Evolutionary conservation across 2,113 vertebrate species (phyloP).

Genomic region (Campylomormyrus tamandua): DNA sequence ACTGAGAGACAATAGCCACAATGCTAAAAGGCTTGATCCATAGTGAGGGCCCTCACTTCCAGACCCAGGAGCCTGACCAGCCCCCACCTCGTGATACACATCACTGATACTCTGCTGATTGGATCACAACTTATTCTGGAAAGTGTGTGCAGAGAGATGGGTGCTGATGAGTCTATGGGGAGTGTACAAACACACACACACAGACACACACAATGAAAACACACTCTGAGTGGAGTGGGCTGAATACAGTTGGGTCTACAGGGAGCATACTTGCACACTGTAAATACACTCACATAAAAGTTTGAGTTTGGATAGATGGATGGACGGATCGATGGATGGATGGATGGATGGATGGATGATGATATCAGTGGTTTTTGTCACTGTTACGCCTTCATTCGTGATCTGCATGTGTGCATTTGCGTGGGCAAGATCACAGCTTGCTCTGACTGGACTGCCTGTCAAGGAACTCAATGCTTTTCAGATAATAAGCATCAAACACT

Average conservation of each 20-base stretch:
- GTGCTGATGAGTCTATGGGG: neutral
- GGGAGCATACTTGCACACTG: neutral
- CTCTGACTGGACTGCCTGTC: slow-evolving; percentile 79
- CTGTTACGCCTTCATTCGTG: neutral
- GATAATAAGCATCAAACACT: slow-evolving; percentile 83
- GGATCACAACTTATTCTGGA: slow-evolving; percentile 48
- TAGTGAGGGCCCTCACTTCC: slow-evolving; percentile 24
- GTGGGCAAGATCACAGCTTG: slow-evolving; percentile 64
- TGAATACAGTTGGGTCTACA: neutral
- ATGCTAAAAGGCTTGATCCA: slow-evolving; percentile 36
- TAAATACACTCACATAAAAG: neutral
- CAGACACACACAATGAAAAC: neutral
- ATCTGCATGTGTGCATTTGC: neutral
- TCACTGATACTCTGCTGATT: neutral
- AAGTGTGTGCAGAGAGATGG: slow-evolving; percentile 20
- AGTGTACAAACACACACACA: neutral
- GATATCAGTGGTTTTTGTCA: neutral
- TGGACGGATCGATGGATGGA: no score
- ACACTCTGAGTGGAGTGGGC: neutral
- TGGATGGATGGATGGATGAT: neutral
- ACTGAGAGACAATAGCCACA: slow-evolving; percentile 51
- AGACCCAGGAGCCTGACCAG: neutral
- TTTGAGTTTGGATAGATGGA: neutral
- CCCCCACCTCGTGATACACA: neutral
- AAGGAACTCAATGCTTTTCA: slow-evolving; percentile 95